phyloP scores from a whole-genome alignment of 2,797 vertebrate species.

The Gobionotothen gibberifrons region DNA sequence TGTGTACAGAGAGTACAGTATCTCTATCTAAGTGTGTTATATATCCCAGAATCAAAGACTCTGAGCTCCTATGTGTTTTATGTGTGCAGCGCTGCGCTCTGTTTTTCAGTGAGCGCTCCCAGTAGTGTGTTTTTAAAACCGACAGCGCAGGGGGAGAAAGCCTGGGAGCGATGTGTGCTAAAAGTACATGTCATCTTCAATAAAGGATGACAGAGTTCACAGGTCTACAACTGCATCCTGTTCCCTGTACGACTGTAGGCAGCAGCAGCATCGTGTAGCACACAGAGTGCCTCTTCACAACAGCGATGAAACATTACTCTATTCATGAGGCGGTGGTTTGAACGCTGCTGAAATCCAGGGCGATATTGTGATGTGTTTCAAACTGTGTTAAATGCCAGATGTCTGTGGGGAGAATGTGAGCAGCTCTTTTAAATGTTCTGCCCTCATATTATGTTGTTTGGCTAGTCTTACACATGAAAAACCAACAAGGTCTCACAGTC shows the following conservation, averaged over 20 bases:
- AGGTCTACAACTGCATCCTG: conserved; percentile 68
- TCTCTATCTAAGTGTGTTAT: conserved; percentile 62
- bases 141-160: conserved; percentile 58
- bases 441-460: too few species aligned
- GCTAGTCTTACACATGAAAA: too few species aligned
- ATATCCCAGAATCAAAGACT: conserved; percentile 66
- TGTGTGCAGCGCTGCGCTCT: conserved; percentile 56
- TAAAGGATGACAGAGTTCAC: conserved; percentile 79
- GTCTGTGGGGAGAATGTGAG: conserved; percentile 34
- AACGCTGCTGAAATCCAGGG: conserved; percentile 52
- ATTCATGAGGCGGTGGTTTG: conserved; percentile 45
- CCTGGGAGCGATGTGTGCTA: conserved; percentile 73
- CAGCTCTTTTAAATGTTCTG: conserved; percentile 21
- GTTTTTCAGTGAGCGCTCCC: conserved; percentile 66
- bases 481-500: too few species aligned
- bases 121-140: conserved; percentile 72
- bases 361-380: conserved; percentile 27
- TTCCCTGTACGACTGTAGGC: conserved; percentile 57
- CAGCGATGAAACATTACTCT: conserved; percentile 51
- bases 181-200: conserved; percentile 81
- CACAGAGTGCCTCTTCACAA: conserved; percentile 58
- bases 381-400: conserved; percentile 48
- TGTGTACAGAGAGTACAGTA: conserved; percentile 40
- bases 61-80: conserved; percentile 57
- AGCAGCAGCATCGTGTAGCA: conserved; percentile 49